Evolutionary conservation across 1,140 invertebrate species (phyloP).

Genomic region (Pogonomyrmex barbatus): DNA sequence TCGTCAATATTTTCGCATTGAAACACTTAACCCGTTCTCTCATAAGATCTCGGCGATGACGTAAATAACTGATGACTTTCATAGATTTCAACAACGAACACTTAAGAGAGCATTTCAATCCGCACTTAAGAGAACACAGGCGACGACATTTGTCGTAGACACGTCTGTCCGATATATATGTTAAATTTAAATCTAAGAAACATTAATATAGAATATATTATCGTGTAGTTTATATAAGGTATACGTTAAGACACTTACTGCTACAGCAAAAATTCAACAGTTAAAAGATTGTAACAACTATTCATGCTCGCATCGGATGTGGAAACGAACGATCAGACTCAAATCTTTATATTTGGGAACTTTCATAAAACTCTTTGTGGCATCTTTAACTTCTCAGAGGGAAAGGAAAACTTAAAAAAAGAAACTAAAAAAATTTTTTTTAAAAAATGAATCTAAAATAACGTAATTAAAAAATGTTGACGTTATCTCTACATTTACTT

Average conservation of each 20-base stretch:
- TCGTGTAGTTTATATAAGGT: constrained; percentile 82
- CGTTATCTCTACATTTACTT: background rate
- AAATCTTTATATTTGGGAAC: background rate
- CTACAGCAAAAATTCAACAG: constrained; percentile 85
- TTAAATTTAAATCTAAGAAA: constrained; percentile 81
- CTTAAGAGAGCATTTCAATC: constrained; percentile 31
- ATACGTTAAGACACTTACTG: constrained; percentile 85
- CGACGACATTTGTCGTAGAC: constrained; percentile 52
- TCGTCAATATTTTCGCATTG: constrained; percentile 28
- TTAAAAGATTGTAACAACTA: constrained; percentile 84
- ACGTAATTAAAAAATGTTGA: background rate
- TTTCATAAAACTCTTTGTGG: background rate
- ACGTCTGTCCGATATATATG: constrained; percentile 55
- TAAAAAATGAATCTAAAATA: background rate
- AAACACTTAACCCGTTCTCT: constrained; percentile 40
- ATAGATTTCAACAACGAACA: constrained; percentile 33
- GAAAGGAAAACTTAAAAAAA: background rate
- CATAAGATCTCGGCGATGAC: constrained; percentile 40
- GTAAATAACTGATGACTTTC: constrained; percentile 13
- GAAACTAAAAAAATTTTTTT: background rate
- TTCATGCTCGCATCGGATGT: constrained; percentile 68
- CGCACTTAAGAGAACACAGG: background rate
- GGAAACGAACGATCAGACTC: constrained; percentile 7
- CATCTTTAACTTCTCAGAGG: background rate
- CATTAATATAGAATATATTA: constrained; percentile 85